Evolutionary conservation across 2,797 vertebrate species (phyloP).

Genomic region (Bucorvus abyssinicus): DNA sequence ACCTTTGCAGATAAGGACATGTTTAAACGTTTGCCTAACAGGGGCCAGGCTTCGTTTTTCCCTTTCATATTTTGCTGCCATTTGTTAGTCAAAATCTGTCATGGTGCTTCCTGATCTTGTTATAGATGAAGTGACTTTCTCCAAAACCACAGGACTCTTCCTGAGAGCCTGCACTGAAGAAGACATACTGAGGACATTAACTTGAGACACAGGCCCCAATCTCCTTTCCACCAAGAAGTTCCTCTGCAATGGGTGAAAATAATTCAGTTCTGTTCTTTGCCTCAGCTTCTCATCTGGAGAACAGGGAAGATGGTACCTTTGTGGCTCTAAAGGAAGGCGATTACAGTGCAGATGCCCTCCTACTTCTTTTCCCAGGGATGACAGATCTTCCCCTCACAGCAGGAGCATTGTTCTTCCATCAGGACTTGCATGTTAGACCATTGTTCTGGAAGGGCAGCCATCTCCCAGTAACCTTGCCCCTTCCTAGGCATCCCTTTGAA

Average conservation of each 20-base stretch:
- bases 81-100: background rate
- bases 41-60: background rate
- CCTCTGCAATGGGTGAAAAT: background rate
- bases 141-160: background rate
- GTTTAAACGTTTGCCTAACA: background rate
- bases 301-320: background rate
- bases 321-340: background rate
- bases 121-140: background rate
- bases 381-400: background rate
- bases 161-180: background rate
- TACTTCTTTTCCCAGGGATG: background rate
- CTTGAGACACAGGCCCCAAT: accelerated
- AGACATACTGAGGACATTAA: background rate
- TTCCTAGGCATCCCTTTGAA: background rate
- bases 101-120: background rate
- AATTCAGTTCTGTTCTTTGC: background rate
- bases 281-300: background rate
- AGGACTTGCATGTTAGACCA: background rate
- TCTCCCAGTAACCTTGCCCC: background rate
- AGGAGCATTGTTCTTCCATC: background rate
- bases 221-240: background rate
- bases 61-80: background rate
- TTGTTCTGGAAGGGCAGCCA: background rate
- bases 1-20: background rate
- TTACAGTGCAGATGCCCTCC: background rate